Base-by-base conservation (phyloP, 2,888 invertebrate genomes). In the Drosophila longiperda region DNA sequence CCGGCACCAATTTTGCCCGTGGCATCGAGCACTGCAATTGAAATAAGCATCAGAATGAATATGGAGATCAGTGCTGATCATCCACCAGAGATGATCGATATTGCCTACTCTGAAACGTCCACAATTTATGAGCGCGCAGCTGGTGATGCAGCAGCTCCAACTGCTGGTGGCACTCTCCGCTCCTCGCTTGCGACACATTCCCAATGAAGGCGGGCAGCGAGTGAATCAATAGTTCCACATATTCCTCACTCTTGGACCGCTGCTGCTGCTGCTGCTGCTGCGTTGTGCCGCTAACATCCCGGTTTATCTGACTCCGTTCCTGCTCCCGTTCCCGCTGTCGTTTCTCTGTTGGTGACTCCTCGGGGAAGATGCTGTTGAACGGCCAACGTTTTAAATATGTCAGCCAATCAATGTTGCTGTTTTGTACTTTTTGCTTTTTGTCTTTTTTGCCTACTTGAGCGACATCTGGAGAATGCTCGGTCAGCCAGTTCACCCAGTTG, bases 21-120 rank as follows among this genome's bases (percentile, higher is more conserved):
- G 36, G 96, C 94, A 92, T 96, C 96, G 88, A 96, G 93, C 96
- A 96, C 96, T 96, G 93, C 7, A 75, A 69, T 36, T 53, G 26
- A 33, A 58, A 52, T 23, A 72, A 66, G 32, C 40, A 49, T 33
- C 11, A 29, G 62, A 49, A 69, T 63, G 32, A 52, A 20, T 50
- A 20, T 54, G 32, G 34, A 33, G 33, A 55, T 34, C 55, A 29
- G 15, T 20, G 34, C 34, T 40, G 52, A 36, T 8, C 29, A 29
- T 29, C 54, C 53, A 33, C 57, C 57, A 55, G 55, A 55, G 55
- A 40, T 55, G 40, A n/a, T 33, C 26, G 23, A 23, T 29, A 29
- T 29, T 29, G 94, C 95, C 95, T 94, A 96, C 96, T 96, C 93
- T 95, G 96, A 81, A 96, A 92, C 66, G 96, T 95, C 96, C 96